Evolutionary conservation across 2,888 invertebrate genomes (phyloP).

Genomic region (Phymatocera aterrima): DNA sequence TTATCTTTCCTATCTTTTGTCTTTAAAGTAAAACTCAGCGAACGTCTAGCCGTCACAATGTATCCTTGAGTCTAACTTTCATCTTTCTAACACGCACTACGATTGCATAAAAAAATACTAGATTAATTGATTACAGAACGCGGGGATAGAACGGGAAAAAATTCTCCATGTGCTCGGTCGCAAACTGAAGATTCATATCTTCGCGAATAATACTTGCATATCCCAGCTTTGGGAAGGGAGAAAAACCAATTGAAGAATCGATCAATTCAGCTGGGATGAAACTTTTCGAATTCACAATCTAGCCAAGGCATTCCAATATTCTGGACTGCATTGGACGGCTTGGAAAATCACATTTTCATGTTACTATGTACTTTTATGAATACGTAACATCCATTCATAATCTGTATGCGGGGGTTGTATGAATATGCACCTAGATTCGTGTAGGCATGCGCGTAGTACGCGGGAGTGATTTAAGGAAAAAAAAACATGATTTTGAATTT

Average conservation of each 20-base stretch:
- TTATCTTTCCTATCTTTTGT: neutral
- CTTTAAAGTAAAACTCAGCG: neutral
- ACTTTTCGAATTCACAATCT: neutral
- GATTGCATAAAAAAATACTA: too few relatives aligned
- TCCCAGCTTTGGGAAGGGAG: too few relatives aligned
- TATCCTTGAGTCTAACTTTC: too few relatives aligned
- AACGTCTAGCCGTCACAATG: neutral
- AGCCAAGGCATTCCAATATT: neutral
- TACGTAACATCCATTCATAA: neutral
- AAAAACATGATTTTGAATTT: neutral
- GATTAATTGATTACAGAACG: too few relatives aligned
- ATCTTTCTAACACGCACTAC: too few relatives aligned
- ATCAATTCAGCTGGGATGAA: neutral
- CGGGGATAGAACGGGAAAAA: too few relatives aligned
- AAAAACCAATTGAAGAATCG: too few relatives aligned
- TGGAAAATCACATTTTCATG: conserved; percentile 30
- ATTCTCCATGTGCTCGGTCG: too few relatives aligned
- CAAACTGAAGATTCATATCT: too few relatives aligned
- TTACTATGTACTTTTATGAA: too few relatives aligned
- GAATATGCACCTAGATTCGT: neutral
- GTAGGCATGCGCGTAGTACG: neutral
- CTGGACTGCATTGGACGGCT: neutral
- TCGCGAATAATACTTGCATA: neutral
- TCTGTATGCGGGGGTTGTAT: too few relatives aligned
- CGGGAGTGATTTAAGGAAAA: neutral